Conservation (phyloP, 2,797 vertebrate species). For the Sitta carolinensis region DNA sequence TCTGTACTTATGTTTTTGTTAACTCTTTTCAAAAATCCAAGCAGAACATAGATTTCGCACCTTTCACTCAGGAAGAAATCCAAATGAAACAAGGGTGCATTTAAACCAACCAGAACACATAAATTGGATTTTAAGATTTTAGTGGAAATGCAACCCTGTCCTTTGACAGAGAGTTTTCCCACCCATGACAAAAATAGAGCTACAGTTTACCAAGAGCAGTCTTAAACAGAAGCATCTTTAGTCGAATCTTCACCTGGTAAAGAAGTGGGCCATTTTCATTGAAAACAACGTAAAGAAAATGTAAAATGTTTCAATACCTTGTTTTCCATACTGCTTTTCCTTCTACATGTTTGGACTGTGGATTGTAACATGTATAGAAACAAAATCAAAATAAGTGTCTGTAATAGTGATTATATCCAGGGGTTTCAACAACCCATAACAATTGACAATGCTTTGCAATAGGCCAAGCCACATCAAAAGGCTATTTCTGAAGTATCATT, state of each 20-base stretch:
- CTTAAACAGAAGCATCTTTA: not conserved
- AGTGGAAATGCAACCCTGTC: not conserved
- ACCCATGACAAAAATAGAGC: not conserved
- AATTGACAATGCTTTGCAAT: not conserved
- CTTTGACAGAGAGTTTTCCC: not conserved
- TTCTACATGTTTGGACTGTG: not conserved
- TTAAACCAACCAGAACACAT: not conserved
- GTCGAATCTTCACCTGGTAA: not conserved
- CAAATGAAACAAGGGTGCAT: not conserved
- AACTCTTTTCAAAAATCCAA: not conserved
- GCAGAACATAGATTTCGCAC: not conserved
- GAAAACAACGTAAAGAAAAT: not conserved
- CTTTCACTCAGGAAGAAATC: slow-evolving; percentile 12
- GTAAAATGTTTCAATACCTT: not conserved
- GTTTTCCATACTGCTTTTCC: not conserved
- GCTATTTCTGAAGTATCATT: not conserved
- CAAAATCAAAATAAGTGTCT: not conserved
- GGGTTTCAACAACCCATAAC: not conserved
- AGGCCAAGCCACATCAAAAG: not conserved
- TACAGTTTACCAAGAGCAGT: not conserved
- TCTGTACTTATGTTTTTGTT: not conserved
- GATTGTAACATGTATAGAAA: not conserved
- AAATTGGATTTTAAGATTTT: not conserved
- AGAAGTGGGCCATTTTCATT: not conserved
- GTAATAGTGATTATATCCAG: not conserved